Evolutionary conservation across 2,888 invertebrate genomes (phyloP), one percentile per base, ranked within the genome.

Genomic region (Lasioglossum vierecki): DNA sequence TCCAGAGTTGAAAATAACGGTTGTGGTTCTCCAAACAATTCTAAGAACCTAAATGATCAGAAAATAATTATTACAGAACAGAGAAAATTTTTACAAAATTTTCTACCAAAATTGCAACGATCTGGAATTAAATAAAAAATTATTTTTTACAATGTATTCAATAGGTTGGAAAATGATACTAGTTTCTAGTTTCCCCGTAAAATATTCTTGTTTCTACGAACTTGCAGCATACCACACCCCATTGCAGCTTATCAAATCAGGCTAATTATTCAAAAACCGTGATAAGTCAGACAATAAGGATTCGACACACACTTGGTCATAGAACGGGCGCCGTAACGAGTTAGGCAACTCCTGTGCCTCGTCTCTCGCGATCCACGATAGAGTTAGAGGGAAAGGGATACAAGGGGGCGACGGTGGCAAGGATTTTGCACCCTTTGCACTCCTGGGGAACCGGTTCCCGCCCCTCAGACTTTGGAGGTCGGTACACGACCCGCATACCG

Each of bases 401-500:
- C 11, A 26, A 26, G 60, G 5, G 26, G 26, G 2, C 13, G 60
- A 13, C 13, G 60, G 60, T 26, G 60, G 80, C 53, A 30, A 49
- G 72, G 74, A 88, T 85, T 79, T 75, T 84, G 88, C 89, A 86
- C 82, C 70, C 82, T 74, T 82, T 73, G 90, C 85, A 84, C 79
- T 88, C 85, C 70, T 79, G 76, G 44, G 70, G 68, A 66, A 74
- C 70, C 77, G 53, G 49, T 49, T 66, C 57, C 79, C 75, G 49
- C 46, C 70, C 72, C 53, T 63, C 26, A 75, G 71, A 82, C 70
- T 82, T 80, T 79, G 88, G 60, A 78, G 46, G 66, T 87, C 74
- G 79, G 88, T 89, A 89, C 89, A 90, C 88, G 89, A 91, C 92
- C 92, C 92, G 92, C 92, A 92, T 92, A 91, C 85, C 86, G 82